Evolutionary conservation across 1,140 invertebrate species (phyloP), one percentile per base, ranked within the genome.

Genomic region (Bombus fervidus): DNA sequence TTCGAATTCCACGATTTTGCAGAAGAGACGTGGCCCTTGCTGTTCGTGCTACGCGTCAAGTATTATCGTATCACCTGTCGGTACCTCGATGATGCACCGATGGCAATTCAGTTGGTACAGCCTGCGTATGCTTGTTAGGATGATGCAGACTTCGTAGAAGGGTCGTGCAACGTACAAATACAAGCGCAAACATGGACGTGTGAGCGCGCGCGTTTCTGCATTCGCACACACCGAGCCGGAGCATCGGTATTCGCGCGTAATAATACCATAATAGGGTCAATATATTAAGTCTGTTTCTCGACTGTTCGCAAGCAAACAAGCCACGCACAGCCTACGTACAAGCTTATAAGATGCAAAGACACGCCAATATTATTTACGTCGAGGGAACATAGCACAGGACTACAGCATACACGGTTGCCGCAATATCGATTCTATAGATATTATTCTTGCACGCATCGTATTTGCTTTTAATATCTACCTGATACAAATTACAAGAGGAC

Each of bases 181-280:
- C 34, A 59, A 4, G 25, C 9, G 0, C 25, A 9, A 8, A 22
- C 31, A 5, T 10, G 31, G 18, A 18, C 47, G 31, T 37, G 15
- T 1, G 37, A 25, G 1, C 3, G 68, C 9, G 34, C 68, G 34
- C 9, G 68, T 34, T 37, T 12, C 37, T 28, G 47, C 39, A 57
- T 62, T 28, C 57, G 47, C 31, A 53, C 37, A 31, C 37, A 22
- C 2, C n/a, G 22, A 28, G 37, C 18, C 59, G n/a, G 72, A 34
- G 73, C 69, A 87, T 87, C 81, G 87, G 81, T 85, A 72, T 88
- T 91, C 41, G 62, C 68, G 41, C 72, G 68, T 86, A 88, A 91
- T 88, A 88, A 89, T 78, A 71, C 62, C 78, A 66, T 86, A 88
- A 91, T 85, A 81, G 78, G 64, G 82, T 77, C 88, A 74, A 89